A percentile compares a stretch with the other conserved stretches of the same genome.
phyloP scores from a whole-genome alignment of 1,140 invertebrate species.

The Patella vulgata region DNA sequence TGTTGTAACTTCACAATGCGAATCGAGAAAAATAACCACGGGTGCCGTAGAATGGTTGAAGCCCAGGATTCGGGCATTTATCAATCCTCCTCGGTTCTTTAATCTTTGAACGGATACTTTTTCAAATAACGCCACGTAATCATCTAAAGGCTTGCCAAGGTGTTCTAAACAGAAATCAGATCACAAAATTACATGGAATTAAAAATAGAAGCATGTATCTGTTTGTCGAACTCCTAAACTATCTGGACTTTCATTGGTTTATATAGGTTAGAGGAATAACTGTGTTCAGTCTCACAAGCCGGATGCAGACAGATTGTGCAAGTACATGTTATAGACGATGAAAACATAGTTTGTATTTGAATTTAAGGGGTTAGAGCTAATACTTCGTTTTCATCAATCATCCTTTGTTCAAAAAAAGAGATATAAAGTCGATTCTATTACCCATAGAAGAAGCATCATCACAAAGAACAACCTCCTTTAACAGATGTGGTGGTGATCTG shows the following conservation, averaged over 20 bases:
- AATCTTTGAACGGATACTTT: conserved; percentile 81
- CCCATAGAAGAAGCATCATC: conserved; percentile 83
- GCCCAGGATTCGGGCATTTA: conserved; percentile 89
- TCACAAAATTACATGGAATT: neutral
- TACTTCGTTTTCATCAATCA: too few species aligned
- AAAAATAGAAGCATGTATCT: neutral
- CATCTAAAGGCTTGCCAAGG: conserved; percentile 87
- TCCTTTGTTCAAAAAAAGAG: too few species aligned
- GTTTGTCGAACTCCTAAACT: too few species aligned
- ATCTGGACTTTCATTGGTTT: too few species aligned
- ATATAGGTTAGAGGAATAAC: too few species aligned
- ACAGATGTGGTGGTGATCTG: conserved; percentile 78
- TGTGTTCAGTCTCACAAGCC: too few species aligned
- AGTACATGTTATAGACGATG: too few species aligned
- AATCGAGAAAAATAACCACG: conserved; percentile 96
- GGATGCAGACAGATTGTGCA: too few species aligned
- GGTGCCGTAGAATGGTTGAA: conserved; percentile 81
- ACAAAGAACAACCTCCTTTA: conserved; percentile 87
- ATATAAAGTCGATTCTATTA: conserved; percentile 72
- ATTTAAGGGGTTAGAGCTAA: too few species aligned
- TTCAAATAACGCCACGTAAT: conserved; percentile 78
- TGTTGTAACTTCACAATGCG: conserved; percentile 97
- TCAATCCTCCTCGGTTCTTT: conserved; percentile 84
- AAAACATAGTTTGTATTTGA: too few species aligned
- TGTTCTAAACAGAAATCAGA: conserved; percentile 74